A percentile compares a stretch with the other conserved stretches of the same genome.
Conservation (phyloP, 2,113 vertebrate genomes). For the Alethe castanea region DNA sequence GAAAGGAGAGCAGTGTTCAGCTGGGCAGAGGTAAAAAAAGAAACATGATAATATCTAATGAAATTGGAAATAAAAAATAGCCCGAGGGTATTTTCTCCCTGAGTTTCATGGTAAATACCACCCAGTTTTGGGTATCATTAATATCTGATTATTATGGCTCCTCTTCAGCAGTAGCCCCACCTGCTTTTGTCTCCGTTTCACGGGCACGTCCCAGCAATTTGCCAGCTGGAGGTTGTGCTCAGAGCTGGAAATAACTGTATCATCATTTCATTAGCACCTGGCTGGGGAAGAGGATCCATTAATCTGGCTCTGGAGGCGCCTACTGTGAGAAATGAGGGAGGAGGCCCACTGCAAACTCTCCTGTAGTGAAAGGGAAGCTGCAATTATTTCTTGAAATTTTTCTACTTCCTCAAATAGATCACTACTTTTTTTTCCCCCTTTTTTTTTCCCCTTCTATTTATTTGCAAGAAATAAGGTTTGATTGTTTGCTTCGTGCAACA, state of each 20-base stretch:
- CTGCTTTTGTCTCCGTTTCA: background rate
- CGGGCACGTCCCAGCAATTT: background rate
- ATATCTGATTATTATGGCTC: background rate
- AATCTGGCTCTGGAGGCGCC: background rate
- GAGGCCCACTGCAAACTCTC: background rate
- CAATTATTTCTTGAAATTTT: background rate
- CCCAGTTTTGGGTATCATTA: background rate
- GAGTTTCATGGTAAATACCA: slow-evolving; percentile 21
- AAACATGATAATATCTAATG: background rate
- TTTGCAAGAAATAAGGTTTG: background rate
- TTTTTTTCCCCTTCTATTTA: background rate
- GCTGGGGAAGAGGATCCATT: background rate
- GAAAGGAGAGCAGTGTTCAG: background rate
- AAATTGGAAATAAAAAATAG: background rate
- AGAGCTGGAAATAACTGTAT: slow-evolving; percentile 30
- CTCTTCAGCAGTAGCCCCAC: background rate
- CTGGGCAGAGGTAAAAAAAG: background rate
- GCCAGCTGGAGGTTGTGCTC: slow-evolving; percentile 17
- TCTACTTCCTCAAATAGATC: background rate
- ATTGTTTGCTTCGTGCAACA: background rate
- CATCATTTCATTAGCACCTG: slow-evolving; percentile 43
- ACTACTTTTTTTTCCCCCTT: background rate
- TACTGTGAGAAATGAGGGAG: background rate
- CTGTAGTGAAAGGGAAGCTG: background rate
- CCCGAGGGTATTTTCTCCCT: background rate